Evolutionary conservation across 2,797 vertebrate species (phyloP).

Genomic region (Cygnus olor): DNA sequence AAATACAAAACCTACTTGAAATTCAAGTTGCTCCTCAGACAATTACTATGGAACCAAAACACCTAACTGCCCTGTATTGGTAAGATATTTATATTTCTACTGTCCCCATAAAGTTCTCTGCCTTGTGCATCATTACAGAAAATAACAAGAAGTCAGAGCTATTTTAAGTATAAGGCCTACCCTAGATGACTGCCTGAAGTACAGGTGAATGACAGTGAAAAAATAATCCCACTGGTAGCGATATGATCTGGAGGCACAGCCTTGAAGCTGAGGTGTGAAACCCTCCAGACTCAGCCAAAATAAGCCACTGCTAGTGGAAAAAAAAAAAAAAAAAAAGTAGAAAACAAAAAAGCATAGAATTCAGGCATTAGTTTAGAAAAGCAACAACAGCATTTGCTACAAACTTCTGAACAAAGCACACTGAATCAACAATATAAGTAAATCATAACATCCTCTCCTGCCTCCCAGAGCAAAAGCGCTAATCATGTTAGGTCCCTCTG

Average conservation of each 20-base stretch:
- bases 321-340: background rate
- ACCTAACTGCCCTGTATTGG: conserved; percentile 53
- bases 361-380: conserved; percentile 37
- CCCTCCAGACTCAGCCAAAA: conserved; percentile 37
- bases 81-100: conserved; percentile 70
- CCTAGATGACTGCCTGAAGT: conserved; percentile 45
- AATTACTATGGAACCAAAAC: conserved; percentile 67
- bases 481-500: conserved; percentile 31
- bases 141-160: conserved; percentile 56
- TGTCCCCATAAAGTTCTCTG: conserved; percentile 62
- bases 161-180: conserved; percentile 13
- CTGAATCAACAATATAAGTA: conserved; percentile 37
- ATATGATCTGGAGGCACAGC: conserved; percentile 40
- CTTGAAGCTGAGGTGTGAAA: conserved; percentile 37
- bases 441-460: conserved; percentile 44
- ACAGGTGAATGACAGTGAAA: conserved; percentile 50
- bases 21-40: conserved; percentile 73
- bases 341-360: background rate
- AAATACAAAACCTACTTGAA: conserved; percentile 68
- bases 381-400: background rate
- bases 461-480: conserved; percentile 28
- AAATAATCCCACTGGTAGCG: conserved; percentile 32
- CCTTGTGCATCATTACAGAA: conserved; percentile 50
- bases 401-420: conserved; percentile 51
- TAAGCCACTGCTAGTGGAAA: background rate